A percentile compares a stretch with the other conserved stretches of the same genome.
These are phyloP conservation scores for Halocynthia aurantium DNA, from an alignment of 23 tunicate species.

Conservation along the genomic window DNA sequence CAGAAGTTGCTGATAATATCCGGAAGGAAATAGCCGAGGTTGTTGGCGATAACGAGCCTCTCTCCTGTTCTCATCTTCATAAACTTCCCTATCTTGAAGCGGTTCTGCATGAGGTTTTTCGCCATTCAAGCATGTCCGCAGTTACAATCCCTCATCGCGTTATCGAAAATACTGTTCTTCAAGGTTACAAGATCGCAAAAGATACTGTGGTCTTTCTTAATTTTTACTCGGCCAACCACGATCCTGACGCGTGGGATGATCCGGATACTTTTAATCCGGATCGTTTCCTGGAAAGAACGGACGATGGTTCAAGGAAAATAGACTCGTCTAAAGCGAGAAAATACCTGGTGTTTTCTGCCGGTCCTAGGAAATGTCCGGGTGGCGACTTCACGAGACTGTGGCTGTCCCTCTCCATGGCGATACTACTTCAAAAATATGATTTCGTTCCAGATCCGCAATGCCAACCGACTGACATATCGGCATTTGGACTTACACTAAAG, in stretches of 20 bases:
- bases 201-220: constrained; percentile 19
- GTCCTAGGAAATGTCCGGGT: constrained; percentile 38
- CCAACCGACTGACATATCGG: constrained; percentile 6
- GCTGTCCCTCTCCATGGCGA: constrained; percentile 19
- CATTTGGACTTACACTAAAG: constrained; percentile 12
- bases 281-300: constrained; percentile 8
- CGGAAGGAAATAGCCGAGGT: constrained; percentile 12
- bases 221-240: constrained; percentile 38
- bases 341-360: constrained; percentile 24
- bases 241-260: constrained; percentile 26
- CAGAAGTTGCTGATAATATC: constrained; percentile 1
- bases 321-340: not conserved
- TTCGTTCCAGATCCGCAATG: constrained; percentile 2
- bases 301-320: not conserved
- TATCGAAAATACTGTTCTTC: constrained; percentile 12
- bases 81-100: constrained; percentile 31
- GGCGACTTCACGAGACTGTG: constrained; percentile 6
- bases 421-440: constrained; percentile 20
- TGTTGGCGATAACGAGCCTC: constrained; percentile 14
- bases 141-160: constrained; percentile 42
- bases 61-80: constrained; percentile 16
- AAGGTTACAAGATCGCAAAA: constrained; percentile 29
- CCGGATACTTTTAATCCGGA: constrained; percentile 24
- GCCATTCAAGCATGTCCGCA: constrained; percentile 36
- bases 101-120: constrained; percentile 25